Conservation (phyloP, 2,888 invertebrate genomes). For the Crematogaster levior region DNA sequence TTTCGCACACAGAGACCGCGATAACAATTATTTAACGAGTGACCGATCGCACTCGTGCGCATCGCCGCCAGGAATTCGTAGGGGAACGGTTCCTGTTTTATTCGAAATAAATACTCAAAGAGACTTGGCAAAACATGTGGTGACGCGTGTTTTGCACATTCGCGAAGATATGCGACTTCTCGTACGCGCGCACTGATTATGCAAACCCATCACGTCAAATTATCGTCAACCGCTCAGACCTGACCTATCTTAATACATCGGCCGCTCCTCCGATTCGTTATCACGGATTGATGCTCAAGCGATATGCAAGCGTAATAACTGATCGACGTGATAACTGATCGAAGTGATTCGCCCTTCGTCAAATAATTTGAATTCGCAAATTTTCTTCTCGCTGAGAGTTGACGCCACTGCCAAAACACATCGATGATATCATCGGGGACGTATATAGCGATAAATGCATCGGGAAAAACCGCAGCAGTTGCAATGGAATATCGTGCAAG, state of each 20-base stretch:
- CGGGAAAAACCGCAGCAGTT: background rate
- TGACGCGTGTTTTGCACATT: slow-evolving; percentile 9
- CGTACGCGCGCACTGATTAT: slow-evolving; percentile 1
- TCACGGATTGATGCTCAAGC: slow-evolving; percentile 10
- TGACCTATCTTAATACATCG: slow-evolving; percentile 24
- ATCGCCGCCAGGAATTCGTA: background rate
- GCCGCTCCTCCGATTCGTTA: slow-evolving; percentile 5
- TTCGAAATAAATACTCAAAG: too few species aligned
- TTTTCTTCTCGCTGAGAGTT: background rate
- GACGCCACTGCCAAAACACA: background rate
- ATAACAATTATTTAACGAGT: slow-evolving; percentile 45
- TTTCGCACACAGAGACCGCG: background rate
- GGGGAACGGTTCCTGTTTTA: too few species aligned
- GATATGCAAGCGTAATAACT: background rate
- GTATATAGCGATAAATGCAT: background rate
- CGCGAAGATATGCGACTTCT: slow-evolving; percentile 20
- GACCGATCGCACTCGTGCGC: background rate
- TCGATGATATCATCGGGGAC: slow-evolving; percentile 26
- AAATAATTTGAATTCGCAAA: background rate
- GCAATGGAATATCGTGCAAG: slow-evolving; percentile 27
- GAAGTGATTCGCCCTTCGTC: background rate
- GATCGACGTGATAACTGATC: background rate
- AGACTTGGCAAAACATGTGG: background rate
- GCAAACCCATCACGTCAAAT: slow-evolving; percentile 32
- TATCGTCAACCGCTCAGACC: slow-evolving; percentile 9